These are phyloP conservation scores for Tethea ocularis DNA, from an alignment of 2,888 invertebrate species.

Conservation along the genomic window DNA sequence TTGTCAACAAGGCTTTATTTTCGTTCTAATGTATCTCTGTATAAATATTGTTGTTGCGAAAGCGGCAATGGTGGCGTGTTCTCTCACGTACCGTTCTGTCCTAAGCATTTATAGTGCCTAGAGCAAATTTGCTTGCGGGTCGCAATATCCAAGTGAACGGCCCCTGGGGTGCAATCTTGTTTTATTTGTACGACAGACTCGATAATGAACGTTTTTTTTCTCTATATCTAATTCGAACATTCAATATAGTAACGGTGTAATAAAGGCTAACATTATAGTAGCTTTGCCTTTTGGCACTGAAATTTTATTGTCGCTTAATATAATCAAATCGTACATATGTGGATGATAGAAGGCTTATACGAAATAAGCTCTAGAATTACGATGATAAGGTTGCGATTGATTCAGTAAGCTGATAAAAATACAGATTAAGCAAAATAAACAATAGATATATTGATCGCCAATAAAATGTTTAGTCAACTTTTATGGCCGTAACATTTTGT, in stretches of 20 bases:
- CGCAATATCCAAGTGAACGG: constrained; percentile 77
- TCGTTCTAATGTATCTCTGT: constrained; percentile 44
- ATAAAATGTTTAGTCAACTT: constrained; percentile 60
- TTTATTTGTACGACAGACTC: constrained; percentile 73
- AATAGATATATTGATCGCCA: constrained; percentile 60
- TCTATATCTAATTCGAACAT: constrained; percentile 60
- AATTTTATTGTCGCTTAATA: constrained; percentile 57
- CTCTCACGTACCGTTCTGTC: constrained; percentile 58
- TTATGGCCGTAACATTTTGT: constrained; percentile 51
- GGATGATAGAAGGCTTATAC: constrained; percentile 18
- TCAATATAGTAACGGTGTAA: constrained; percentile 73
- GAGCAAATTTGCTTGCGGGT: constrained; percentile 80
- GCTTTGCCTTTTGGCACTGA: constrained; percentile 46
- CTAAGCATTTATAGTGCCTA: constrained; percentile 78
- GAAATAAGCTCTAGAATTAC: constrained; percentile 35
- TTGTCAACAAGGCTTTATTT: constrained; percentile 32
- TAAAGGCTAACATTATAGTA: constrained; percentile 64
- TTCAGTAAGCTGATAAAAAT: constrained; percentile 27
- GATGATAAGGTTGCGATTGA: constrained; percentile 38
- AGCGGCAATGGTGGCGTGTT: constrained; percentile 38
- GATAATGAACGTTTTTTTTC: constrained; percentile 80
- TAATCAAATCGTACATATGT: constrained; percentile 52
- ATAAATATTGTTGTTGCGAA: constrained; percentile 59
- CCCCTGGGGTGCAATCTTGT: constrained; percentile 74
- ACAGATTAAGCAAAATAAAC: constrained; percentile 60